A percentile compares a stretch with the other conserved stretches of the same genome.
These are phyloP conservation scores for Zoanthus solanderi DNA, from an alignment of 92 coral and sea anemone species.

Conservation along the genomic window DNA sequence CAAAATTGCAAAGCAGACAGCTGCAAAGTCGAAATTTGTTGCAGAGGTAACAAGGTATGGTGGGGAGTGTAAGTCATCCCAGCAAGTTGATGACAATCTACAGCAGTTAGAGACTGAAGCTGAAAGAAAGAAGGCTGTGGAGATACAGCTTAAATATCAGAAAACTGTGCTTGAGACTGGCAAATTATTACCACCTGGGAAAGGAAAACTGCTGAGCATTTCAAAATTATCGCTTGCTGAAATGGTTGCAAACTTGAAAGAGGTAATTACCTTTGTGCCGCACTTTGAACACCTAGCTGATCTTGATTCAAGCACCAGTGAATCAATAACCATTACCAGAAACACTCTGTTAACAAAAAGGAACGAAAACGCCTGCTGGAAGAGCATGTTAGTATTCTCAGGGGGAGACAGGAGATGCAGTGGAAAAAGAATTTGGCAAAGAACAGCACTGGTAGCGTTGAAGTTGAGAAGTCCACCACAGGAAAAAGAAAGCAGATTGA, in stretches of 20 bases:
- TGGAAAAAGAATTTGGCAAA: not conserved
- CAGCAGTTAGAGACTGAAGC: slow-evolving; percentile 16
- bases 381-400: slow-evolving; percentile 6
- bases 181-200: not conserved
- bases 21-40: slow-evolving; percentile 2
- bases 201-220: not conserved
- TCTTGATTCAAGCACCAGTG: not conserved
- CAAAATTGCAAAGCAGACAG: slow-evolving; percentile 17
- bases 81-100: slow-evolving; percentile 9
- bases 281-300: slow-evolving; percentile 10
- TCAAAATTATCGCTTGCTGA: not conserved
- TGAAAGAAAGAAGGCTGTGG: slow-evolving; percentile 9
- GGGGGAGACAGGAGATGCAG: not conserved
- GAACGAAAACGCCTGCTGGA: not conserved
- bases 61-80: not conserved
- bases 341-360: not conserved
- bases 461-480: not conserved
- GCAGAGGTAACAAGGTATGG: slow-evolving; percentile 10
- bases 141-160: slow-evolving; percentile 9
- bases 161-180: slow-evolving; percentile 4
- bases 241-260: not conserved
- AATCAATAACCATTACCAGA: not conserved
- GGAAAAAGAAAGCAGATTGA: not conserved
- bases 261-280: slow-evolving; percentile 4
- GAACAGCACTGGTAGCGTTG: not conserved